Evolutionary conservation across 2,797 vertebrate genomes (phyloP), one percentile per base, ranked within the genome.

Genomic region (Enteromius fasciolatus): DNA sequence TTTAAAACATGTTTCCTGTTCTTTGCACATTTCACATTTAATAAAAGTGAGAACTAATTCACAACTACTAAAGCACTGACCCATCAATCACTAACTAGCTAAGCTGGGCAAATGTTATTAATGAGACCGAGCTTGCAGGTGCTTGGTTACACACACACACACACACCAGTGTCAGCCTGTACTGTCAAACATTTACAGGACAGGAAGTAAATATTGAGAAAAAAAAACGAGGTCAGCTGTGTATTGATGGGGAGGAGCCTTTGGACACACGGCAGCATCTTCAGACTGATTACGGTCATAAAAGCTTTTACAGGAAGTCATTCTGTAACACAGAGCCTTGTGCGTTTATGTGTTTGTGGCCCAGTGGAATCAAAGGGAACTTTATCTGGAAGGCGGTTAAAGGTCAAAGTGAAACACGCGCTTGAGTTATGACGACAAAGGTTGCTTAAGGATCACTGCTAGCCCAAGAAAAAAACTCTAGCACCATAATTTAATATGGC

Each of bases 141-240:
- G 11, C 28, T 50, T 63, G 28, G 44, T 66, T 66, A n/a, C 69
- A 72, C 69, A 46, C 67, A 67, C 33, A 66, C 31, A 66, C 5
- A 31, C 59, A 66, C 31, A 66, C 5, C 36, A 1, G 25, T n/a
- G 25, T 59, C 68, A 76, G 59, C 54, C 84, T 81, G 86, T 57
- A 64, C 82, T 50, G 79, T 80, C 75, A 83, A 87, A 89, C 87
- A 85, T 28, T 63, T 17, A 63, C 59, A 63, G 59, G 25, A 63
- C 59, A 63, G 59, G 59, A 63, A 17, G 25, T 31, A 31, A 8
- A 61, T 28, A 61, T 50, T 41, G 1, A 28, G 5, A 1, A 5
- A 25, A 28, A 8, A 17, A 63, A 3, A 5, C 1, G 31, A 84
- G 80, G 83, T 57, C 76, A 72, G 82, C 61, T 41, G 76, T 64